Evolutionary conservation across 2,797 vertebrate species (phyloP).

Genomic region (Threskiornis aethiopicus): DNA sequence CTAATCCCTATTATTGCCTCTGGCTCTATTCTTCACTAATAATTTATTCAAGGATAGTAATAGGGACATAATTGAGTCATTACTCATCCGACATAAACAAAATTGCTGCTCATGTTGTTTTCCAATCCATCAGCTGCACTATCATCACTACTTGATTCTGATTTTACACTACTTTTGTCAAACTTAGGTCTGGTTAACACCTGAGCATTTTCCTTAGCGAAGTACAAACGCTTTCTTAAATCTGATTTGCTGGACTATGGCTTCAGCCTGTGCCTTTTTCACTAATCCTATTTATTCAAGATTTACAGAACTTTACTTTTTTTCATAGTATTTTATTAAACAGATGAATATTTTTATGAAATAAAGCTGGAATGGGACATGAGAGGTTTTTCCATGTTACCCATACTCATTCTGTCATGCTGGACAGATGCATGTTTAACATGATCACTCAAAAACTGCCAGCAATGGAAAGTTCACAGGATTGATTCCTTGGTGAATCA

Average conservation of each 20-base stretch:
- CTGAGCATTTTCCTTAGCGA: background rate
- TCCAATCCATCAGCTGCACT: background rate
- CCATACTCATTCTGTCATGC: background rate
- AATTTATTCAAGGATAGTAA: constrained; percentile 1
- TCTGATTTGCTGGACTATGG: background rate
- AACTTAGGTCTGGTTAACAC: background rate
- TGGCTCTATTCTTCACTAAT: background rate
- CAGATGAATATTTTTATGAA: background rate
- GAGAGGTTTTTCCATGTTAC: background rate
- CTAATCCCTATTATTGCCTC: background rate
- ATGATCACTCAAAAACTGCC: background rate
- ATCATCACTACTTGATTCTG: background rate
- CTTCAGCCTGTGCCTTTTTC: background rate
- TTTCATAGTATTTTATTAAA: too few relatives aligned
- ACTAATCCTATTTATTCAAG: background rate
- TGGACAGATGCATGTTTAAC: background rate
- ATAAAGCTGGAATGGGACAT: background rate
- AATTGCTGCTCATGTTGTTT: background rate
- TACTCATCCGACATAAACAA: background rate
- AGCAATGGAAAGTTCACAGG: background rate
- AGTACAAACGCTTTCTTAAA: background rate
- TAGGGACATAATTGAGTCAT: background rate
- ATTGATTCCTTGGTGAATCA: background rate
- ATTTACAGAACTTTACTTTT: background rate
- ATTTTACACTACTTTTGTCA: background rate